These are phyloP conservation scores for Tetramorium alpestre DNA, from an alignment of 1,140 invertebrate species.

Conservation along the genomic window DNA sequence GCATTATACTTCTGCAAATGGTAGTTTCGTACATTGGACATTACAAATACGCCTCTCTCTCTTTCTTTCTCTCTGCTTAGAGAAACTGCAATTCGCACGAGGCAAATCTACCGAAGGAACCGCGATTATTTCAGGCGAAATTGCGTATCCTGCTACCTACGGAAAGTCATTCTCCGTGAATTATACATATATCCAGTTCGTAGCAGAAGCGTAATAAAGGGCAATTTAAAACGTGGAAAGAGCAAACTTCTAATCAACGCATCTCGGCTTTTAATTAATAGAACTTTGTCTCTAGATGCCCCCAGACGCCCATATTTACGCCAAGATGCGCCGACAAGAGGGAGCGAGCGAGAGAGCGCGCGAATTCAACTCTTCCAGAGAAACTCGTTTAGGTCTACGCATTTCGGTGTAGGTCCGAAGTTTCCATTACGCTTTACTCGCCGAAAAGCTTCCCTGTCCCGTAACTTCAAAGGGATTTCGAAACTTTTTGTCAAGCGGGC, in stretches of 20 bases:
- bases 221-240: conserved; percentile 42
- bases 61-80: neutral
- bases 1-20: conserved; percentile 37
- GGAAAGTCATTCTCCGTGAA: neutral
- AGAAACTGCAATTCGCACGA: neutral
- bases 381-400: conserved; percentile 45
- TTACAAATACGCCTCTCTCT: neutral
- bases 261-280: conserved; percentile 46
- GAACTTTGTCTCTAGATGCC: conserved; percentile 3
- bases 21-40: conserved; percentile 38
- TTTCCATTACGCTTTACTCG: conserved; percentile 27
- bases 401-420: conserved; percentile 42
- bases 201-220: neutral
- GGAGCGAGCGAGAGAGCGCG: neutral
- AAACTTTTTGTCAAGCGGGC: conserved; percentile 54
- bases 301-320: conserved; percentile 16
- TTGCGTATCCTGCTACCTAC: neutral
- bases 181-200: conserved; percentile 7
- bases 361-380: conserved; percentile 18
- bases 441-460: conserved; percentile 47
- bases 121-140: conserved; percentile 33
- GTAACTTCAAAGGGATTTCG: conserved; percentile 61
- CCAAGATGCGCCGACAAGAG: conserved; percentile 18
- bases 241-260: conserved; percentile 35
- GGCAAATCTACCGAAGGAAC: conserved; percentile 10